Base-by-base conservation (phyloP, 2,113 vertebrate species). In the Chamaea fasciata region DNA sequence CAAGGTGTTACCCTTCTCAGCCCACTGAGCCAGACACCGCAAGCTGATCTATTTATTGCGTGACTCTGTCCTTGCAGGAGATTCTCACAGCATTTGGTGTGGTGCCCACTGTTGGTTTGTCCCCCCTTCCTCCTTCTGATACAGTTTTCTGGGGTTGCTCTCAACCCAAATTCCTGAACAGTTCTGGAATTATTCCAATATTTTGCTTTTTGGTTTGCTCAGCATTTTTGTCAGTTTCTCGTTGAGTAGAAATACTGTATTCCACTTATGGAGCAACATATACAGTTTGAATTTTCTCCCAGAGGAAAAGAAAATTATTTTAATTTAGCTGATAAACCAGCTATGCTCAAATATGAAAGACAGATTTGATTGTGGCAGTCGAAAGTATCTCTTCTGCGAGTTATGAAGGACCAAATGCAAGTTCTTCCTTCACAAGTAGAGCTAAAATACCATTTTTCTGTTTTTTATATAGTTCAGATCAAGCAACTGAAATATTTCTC, bases 111-210 rank as follows among this genome's bases (percentile, higher is more conserved):
- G 24, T 23, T 62, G 1, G 1, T 30, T 49, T n/a, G 11, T 7
- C 3, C 0, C 4, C 3, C 6, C 7, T 13, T 13, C 2, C 9
- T 20, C 33, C 42, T 83, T 30, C 80, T 37, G 26, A n/a, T 30
- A 21, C 53, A 47, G 15, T 70, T 59, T 78, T 39, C 23, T 7
- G 4, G 42, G 39, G 17, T 42, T 68, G 18, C 35, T 44, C 59
- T 59, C 67, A 79, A 60, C 11, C 13, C 33, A 62, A 65, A 59
- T 50, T 77, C 42, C 35, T 31, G 56, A 69, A 24, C 8, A 33
- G 31, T 53, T 83, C 24, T 53, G 14, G 28, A 83, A 74, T 35
- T 13, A 82, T 30, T 74, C 19, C 62, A 75, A 42, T 27, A 46
- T n/a, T 87, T 88, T 59, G 1, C 39, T 67, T 50, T 22, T 7